Evolutionary conservation across 2,888 invertebrate species (phyloP).

Genomic region (Apoda limacodes): DNA sequence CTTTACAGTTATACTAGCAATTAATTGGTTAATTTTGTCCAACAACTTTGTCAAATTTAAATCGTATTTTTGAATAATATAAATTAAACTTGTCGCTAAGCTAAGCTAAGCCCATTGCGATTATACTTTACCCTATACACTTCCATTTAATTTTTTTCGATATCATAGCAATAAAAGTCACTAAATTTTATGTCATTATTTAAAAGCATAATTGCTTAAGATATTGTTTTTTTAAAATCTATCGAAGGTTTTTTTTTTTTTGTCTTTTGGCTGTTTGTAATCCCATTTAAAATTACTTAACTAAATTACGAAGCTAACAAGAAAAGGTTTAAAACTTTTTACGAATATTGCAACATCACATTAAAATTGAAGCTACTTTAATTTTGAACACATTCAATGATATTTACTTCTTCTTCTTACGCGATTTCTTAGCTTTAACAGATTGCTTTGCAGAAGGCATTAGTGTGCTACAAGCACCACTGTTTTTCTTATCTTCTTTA

Average conservation of each 20-base stretch:
- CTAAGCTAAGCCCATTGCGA: too few species aligned
- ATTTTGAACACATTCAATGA: constrained; percentile 37
- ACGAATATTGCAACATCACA: constrained; percentile 20
- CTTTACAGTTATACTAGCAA: too few species aligned
- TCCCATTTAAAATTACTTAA: constrained; percentile 40
- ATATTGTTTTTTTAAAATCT: too few species aligned
- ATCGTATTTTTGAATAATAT: too few species aligned
- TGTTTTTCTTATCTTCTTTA: constrained; percentile 52
- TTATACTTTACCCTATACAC: too few species aligned
- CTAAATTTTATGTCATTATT: too few species aligned
- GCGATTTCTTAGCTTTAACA: constrained; percentile 68
- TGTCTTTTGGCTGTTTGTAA: constrained; percentile 47
- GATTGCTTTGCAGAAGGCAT: constrained; percentile 52
- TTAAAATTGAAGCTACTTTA: constrained; percentile 29
- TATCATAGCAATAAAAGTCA: too few species aligned
- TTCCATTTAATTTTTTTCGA: too few species aligned
- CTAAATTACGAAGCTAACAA: constrained; percentile 39
- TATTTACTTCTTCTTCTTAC: constrained; percentile 73
- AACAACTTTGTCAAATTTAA: too few species aligned
- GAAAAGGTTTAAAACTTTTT: constrained; percentile 33
- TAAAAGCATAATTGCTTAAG: too few species aligned
- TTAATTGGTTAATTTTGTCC: too few species aligned
- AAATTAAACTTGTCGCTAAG: too few species aligned
- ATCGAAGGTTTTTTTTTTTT: constrained; percentile 34
- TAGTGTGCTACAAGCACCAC: constrained; percentile 41